Base-by-base conservation (phyloP, 1,140 invertebrate species). In the Brachystomella parvula region DNA sequence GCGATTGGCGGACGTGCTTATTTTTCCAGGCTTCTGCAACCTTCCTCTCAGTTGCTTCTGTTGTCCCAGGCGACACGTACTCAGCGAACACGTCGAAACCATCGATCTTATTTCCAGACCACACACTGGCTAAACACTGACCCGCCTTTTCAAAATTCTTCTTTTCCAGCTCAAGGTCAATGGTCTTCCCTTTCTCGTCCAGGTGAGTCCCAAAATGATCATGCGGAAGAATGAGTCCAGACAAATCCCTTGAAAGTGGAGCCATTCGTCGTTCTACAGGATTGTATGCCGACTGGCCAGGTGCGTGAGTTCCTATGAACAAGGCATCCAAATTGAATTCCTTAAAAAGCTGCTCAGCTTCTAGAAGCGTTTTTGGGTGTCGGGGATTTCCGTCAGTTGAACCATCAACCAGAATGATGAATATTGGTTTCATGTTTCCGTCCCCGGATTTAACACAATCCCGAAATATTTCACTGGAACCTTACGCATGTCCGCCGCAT, bases 311-410 rank as follows among this genome's bases (percentile, higher is more conserved):
- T 21, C 73, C 74, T 56, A 79, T 75, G 68, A 75, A 80, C 53
- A 77, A 31, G 56, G 75, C 78, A 71, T 81, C 79, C 44, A 80
- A 70, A 74, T 80, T 72, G 15, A 32, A 47, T 19, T 47, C 63
- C 44, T 39, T 6, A 33, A 67, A 67, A 12, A 44, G 49, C 0
- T 32, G 21, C 62, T 72, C 65, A 47, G 71, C 67, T 65, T 57
- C 74, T 65, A 53, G 70, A 63, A 65, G 44, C 3, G 35, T 30
- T 35, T 44, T 21, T 29, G 30, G 35, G 26, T 32, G 49, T 57
- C 77, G 61, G 28, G 78, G 78, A 65, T 78, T 79, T 74, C 79
- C 76, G 68, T 81, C 77, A 9, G 77, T 78, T 26, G 78, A 76
- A 35, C 77, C 76, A 70, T 80, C 77, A 64, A 64, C 59, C 47